phyloP scores from a whole-genome alignment of 2,113 vertebrate genomes.

The Cololabis saira region DNA sequence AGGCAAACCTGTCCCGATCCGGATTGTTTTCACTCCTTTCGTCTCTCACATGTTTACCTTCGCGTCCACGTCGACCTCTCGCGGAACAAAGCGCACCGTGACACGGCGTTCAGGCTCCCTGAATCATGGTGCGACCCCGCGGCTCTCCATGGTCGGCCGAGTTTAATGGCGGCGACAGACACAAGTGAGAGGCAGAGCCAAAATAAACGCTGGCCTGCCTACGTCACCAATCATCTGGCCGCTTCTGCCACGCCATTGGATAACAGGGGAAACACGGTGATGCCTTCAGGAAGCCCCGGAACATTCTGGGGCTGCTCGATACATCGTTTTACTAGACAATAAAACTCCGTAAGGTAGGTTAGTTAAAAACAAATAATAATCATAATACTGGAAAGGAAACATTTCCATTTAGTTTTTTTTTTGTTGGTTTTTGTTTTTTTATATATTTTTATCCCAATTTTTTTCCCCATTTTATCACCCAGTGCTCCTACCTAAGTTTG shows the following conservation, averaged over 20 bases:
- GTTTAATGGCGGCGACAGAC: conserved; percentile 80
- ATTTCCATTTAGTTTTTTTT: no score
- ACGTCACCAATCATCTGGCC: conserved; percentile 77
- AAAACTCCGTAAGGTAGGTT: background rate
- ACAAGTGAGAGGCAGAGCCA: conserved; percentile 71
- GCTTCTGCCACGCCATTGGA: conserved; percentile 65
- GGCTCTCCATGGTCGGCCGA: conserved; percentile 50
- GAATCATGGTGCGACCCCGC: conserved; percentile 51
- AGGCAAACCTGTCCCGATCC: conserved; percentile 62
- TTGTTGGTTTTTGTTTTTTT: no score
- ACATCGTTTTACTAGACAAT: background rate
- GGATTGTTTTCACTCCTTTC: conserved; percentile 40
- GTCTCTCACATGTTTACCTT: conserved; percentile 72
- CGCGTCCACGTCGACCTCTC: conserved; percentile 20
- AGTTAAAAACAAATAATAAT: no score
- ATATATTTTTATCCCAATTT: no score
- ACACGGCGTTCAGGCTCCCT: conserved; percentile 17
- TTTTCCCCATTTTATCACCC: no score
- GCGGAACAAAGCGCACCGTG: conserved; percentile 20
- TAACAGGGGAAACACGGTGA: conserved; percentile 11
- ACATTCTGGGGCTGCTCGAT: background rate
- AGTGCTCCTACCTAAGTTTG: no score
- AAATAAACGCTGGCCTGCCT: conserved; percentile 73
- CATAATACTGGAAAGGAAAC: no score
- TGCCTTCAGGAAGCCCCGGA: conserved; percentile 3